phyloP scores from a whole-genome alignment of 1,140 invertebrate species.

The Drosophila arawakana region DNA sequence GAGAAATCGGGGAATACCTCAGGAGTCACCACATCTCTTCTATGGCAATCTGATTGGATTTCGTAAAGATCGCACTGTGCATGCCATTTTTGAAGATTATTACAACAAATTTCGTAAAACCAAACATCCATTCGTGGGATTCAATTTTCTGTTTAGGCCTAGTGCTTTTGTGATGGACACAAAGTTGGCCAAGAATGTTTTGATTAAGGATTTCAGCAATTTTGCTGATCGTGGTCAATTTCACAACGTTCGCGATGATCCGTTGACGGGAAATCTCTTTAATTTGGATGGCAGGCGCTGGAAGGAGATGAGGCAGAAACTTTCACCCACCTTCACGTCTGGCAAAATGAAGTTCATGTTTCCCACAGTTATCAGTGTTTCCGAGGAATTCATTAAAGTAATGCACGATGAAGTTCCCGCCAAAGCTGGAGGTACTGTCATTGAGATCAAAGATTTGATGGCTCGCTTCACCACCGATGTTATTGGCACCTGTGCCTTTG shows the following conservation, averaged over 20 bases:
- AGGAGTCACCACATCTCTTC: constrained; percentile 75
- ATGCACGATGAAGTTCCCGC: constrained; percentile 60
- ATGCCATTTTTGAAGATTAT: constrained; percentile 41
- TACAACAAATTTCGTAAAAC: constrained; percentile 64
- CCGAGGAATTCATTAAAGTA: constrained; percentile 58
- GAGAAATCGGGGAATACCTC: constrained; percentile 82
- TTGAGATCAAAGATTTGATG: constrained; percentile 87
- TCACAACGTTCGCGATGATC: constrained; percentile 82
- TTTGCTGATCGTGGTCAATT: constrained; percentile 85
- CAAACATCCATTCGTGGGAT: constrained; percentile 65
- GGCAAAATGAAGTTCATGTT: constrained; percentile 87
- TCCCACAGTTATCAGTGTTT: constrained; percentile 77
- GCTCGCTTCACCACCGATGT: constrained; percentile 87
- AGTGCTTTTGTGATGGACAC: constrained; percentile 55
- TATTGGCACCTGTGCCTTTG: constrained; percentile 85
- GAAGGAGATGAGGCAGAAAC: constrained; percentile 84
- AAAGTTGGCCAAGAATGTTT: constrained; percentile 85
- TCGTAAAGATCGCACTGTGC: constrained; percentile 30
- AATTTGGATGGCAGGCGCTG: constrained; percentile 84
- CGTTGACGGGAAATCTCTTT: constrained; percentile 73
- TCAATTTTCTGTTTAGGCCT: constrained; percentile 53
- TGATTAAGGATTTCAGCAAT: constrained; percentile 86
- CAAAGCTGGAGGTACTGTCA: constrained; percentile 38
- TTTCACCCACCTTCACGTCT: constrained; percentile 86
- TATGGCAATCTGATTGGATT: constrained; percentile 80